These are phyloP conservation scores for Caenorhabditis plicata DNA, from an alignment of 2,888 invertebrate genomes.

Conservation along the genomic window DNA sequence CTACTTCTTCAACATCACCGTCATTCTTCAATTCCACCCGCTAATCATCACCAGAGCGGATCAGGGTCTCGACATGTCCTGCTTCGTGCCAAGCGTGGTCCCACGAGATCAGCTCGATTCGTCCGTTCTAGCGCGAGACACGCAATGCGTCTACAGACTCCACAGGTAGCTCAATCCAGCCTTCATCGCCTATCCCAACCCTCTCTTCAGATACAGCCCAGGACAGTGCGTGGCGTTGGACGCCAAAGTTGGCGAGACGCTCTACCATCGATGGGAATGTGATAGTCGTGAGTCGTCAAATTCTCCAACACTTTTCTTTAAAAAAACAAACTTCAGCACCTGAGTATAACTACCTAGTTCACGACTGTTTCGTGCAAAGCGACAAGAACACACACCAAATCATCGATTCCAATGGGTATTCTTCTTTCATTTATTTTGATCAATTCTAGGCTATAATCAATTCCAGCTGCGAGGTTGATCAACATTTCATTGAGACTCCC, in stretches of 20 bases:
- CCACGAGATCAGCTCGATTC: slow-evolving; percentile 47
- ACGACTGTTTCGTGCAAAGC: slow-evolving; percentile 58
- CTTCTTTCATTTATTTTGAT: not conserved
- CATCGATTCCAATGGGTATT: slow-evolving; percentile 57
- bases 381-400: slow-evolving; percentile 52
- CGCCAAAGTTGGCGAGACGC: slow-evolving; percentile 61
- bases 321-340: slow-evolving; percentile 37
- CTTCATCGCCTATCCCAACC: not conserved
- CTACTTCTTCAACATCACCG: slow-evolving; percentile 56
- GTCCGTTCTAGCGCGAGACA: slow-evolving; percentile 45
- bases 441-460: not conserved
- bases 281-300: slow-evolving; percentile 47
- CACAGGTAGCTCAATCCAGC: slow-evolving; percentile 38
- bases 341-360: slow-evolving; percentile 60
- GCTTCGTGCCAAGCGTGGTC: slow-evolving; percentile 51
- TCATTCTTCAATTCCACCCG: slow-evolving; percentile 64
- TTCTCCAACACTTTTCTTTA: not conserved
- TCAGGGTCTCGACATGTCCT: slow-evolving; percentile 54
- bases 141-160: slow-evolving; percentile 57
- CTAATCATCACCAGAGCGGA: slow-evolving; percentile 62
- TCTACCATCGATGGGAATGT: slow-evolving; percentile 64
- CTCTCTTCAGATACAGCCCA: slow-evolving; percentile 41
- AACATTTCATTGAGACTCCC: slow-evolving; percentile 61
- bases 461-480: slow-evolving; percentile 58
- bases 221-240: slow-evolving; percentile 62